A percentile compares a stretch with the other conserved stretches of the same genome.
phyloP scores from a whole-genome alignment of 2,113 vertebrate genomes.

The Eptesicus fuscus region DNA sequence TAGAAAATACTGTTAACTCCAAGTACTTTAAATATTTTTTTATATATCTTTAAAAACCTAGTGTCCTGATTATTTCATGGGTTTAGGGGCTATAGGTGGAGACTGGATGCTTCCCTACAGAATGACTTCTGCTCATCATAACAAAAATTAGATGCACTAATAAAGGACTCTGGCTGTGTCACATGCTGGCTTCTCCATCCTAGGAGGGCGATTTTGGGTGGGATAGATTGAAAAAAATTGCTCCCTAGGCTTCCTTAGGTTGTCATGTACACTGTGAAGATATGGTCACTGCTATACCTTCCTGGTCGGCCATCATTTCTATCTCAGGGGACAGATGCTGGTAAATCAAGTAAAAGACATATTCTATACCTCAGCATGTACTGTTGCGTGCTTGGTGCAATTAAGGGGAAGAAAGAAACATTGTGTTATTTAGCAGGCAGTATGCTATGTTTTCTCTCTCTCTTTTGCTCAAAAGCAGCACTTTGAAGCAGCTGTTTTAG shows the following conservation, averaged over 20 bases:
- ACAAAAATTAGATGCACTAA: background rate
- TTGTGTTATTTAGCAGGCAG: background rate
- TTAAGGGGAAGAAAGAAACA: background rate
- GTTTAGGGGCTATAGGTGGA: no score
- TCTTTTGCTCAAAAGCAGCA: background rate
- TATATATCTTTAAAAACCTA: background rate
- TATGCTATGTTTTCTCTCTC: background rate
- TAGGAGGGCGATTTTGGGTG: background rate
- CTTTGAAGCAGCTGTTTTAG: background rate
- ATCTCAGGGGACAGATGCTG: background rate
- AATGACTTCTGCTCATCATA: background rate
- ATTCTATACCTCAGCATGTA: background rate
- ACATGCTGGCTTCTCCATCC: background rate
- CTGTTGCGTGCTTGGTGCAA: background rate
- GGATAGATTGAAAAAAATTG: background rate
- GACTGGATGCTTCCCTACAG: background rate
- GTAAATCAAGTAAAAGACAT: background rate
- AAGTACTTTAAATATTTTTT: background rate
- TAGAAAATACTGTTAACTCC: background rate
- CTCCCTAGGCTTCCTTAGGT: background rate
- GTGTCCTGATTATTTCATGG: background rate
- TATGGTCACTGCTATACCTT: background rate
- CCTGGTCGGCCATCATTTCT: background rate
- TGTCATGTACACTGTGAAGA: background rate
- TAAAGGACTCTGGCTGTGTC: background rate